These are phyloP conservation scores for Calameuta idolon DNA, from an alignment of 2,888 invertebrate genomes.

Conservation along the genomic window DNA sequence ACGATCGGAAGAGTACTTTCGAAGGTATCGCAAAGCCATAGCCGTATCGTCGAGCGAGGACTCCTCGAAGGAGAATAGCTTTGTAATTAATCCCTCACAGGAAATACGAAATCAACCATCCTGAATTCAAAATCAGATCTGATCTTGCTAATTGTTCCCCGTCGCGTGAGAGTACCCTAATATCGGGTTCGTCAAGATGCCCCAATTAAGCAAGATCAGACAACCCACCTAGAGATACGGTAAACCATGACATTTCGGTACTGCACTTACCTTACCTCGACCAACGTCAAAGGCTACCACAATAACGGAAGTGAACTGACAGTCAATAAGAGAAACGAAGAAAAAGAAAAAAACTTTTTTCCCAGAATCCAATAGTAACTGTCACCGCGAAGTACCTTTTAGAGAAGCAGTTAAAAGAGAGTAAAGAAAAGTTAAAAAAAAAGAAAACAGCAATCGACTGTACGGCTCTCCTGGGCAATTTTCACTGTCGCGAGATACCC, in stretches of 20 bases:
- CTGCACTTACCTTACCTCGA: background rate
- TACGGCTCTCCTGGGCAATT: background rate
- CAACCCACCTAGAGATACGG: background rate
- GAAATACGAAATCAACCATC: background rate
- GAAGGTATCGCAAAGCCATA: background rate
- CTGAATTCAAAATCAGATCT: background rate
- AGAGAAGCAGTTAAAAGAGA: background rate
- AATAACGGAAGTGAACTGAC: background rate
- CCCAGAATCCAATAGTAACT: background rate
- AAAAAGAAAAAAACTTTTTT: too few relatives aligned
- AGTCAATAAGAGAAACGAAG: background rate
- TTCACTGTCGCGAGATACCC: background rate
- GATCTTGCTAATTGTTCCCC: background rate
- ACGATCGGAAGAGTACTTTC: background rate
- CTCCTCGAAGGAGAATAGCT: background rate
- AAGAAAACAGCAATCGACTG: background rate
- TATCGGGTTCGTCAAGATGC: too few relatives aligned
- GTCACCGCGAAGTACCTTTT: background rate
- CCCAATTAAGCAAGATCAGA: too few relatives aligned
- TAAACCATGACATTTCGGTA: background rate
- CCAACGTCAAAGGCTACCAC: background rate
- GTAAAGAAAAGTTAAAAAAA: background rate
- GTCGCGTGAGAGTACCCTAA: background rate
- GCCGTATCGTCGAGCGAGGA: background rate
- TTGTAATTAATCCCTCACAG: background rate